Evolutionary conservation across 2,113 vertebrate genomes (phyloP).

Genomic region (Toxostoma redivivum): DNA sequence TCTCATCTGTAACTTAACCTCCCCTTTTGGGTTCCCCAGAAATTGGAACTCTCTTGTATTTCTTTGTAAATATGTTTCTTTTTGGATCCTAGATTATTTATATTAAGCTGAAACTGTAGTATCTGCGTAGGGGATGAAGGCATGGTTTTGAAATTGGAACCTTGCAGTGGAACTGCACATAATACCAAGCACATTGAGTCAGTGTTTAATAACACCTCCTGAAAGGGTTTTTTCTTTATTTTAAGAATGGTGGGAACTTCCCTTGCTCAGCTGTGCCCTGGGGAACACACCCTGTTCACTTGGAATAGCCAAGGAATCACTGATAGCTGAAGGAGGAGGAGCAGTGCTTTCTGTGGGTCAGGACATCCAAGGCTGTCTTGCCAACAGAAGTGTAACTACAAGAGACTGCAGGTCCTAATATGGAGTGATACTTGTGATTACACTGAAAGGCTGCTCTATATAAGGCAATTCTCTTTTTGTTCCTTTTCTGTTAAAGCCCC

Average conservation of each 20-base stretch:
- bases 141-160: constrained; percentile 41
- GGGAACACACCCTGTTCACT: not conserved
- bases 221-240: not conserved
- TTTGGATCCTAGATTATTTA: not conserved
- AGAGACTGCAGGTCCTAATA: not conserved
- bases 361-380: not conserved
- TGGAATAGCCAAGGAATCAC: not conserved
- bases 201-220: not conserved
- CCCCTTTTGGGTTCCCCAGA: not conserved
- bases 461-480: not conserved
- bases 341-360: not conserved
- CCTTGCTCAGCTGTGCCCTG: not conserved
- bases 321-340: not conserved
- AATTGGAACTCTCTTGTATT: not conserved
- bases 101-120: not conserved
- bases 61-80: not conserved
- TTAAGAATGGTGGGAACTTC: constrained; percentile 21
- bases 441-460: not conserved
- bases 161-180: not conserved
- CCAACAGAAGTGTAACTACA: not conserved
- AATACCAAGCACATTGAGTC: not conserved
- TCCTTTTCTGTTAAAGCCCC: not conserved
- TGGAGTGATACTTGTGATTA: not conserved
- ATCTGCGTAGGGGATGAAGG: not conserved
- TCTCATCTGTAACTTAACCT: not conserved